phyloP scores from a whole-genome alignment of 2,797 vertebrate species.

The Diglossa cyanea region DNA sequence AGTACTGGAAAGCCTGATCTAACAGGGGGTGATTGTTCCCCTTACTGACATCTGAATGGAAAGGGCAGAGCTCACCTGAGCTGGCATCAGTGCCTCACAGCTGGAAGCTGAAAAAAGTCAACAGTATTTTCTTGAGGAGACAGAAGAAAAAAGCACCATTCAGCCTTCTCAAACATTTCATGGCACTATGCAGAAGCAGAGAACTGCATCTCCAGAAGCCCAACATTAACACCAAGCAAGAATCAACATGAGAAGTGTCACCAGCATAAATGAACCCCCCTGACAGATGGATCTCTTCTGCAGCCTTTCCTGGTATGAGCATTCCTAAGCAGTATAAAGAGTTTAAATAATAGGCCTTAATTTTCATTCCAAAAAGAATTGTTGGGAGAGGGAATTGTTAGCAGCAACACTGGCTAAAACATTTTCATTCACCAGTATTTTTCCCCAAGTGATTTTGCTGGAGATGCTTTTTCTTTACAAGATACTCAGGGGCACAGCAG shows the following conservation, averaged over 20 bases:
- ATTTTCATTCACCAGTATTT: neutral
- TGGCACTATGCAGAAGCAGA: neutral
- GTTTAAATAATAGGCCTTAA: neutral
- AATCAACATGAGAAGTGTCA: neutral
- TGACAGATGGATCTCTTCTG: neutral
- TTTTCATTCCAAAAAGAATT: neutral
- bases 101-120: neutral
- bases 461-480: neutral
- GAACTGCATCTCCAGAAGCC: neutral
- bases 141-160: slow-evolving; percentile 19
- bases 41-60: neutral
- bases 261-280: neutral
- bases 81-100: neutral
- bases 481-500: neutral
- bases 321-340: neutral
- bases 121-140: neutral
- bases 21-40: neutral
- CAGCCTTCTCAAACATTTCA: neutral
- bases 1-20: neutral
- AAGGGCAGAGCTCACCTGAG: slow-evolving; percentile 1
- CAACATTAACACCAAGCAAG: neutral
- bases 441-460: neutral
- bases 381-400: neutral
- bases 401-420: slow-evolving; percentile 1
- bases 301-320: neutral